Base-by-base conservation (phyloP, 2,797 vertebrate genomes). In the Gephyroberyx darwinii region DNA sequence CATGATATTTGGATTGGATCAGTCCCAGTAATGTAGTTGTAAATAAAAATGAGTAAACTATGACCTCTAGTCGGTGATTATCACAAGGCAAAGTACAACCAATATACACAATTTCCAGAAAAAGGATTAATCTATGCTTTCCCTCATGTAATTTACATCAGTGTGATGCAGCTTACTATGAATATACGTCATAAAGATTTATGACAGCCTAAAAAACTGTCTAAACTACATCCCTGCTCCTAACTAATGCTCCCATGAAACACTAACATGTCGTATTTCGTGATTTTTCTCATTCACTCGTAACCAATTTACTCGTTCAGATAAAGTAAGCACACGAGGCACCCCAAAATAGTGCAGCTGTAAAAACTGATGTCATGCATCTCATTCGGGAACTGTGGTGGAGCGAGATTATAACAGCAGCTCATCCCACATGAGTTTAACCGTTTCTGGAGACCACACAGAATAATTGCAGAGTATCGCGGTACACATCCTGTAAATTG, bases 281-380 rank as follows among this genome's bases (percentile, higher is more conserved):
- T 2, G 3, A 9, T 74, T 55, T 76, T 84, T 80, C 14, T 84
- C 86, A 78, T 82, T 74, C 74, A 72, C 77, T 78, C 39, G 8
- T 74, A 6, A 65, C 64, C 84, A 78, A 87, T 89, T 77, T 3
- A 5, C 45, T 71, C 67, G 45, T 58, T 84, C 72, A 41, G 71
- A 75, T 52, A 47, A 80, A 30, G 48, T 10, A 20, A 35, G 52
- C 74, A 55, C 79, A 81, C 78, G 73, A 88, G 81, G 78, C 55
- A 77, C 60, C 71, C 75, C 70, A 81, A 83, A 26, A 83, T 64
- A 77, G 76, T 79, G 53, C 54, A 45, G 58, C 76, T 66, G 84
- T 68, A 86, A 86, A 74, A 79, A 66, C 69, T 87, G 86, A 89
- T 87, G 84, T 89, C 84, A 91, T 82, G 68, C 79, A 60, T 65